Evolutionary conservation across 1,140 invertebrate species (phyloP).

Genomic region (Drosophila sulfurigaster): DNA sequence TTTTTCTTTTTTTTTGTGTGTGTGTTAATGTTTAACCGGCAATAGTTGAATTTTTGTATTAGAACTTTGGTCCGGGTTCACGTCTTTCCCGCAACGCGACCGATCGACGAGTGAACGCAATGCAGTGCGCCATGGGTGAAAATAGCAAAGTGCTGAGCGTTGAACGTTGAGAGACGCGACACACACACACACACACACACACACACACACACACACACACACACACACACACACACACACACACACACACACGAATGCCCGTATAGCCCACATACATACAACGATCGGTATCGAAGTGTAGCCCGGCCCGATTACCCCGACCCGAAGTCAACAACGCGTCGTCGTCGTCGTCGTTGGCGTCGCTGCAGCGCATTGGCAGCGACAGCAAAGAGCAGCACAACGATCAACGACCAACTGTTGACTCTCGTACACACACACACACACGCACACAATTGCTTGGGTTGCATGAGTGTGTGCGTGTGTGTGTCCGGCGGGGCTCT

Average conservation of each 20-base stretch:
- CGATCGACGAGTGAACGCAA: constrained; percentile 76
- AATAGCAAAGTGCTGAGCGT: constrained; percentile 47
- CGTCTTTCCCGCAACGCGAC: constrained; percentile 66
- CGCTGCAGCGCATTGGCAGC: constrained; percentile 20
- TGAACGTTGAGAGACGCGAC: constrained; percentile 26
- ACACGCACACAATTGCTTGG: constrained; percentile 5
- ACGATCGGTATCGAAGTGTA: constrained; percentile 15
- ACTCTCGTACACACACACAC: constrained; percentile 22
- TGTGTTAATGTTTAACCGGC: too few relatives aligned
- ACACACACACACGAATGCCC: constrained; percentile 4
- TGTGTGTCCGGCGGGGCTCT: constrained; percentile 16
- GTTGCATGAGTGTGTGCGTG: background rate
- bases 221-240: constrained; percentile 21
- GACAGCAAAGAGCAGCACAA: constrained; percentile 30
- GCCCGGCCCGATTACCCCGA: constrained; percentile 3
- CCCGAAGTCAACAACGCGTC: constrained; percentile 8
- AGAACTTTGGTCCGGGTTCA: constrained; percentile 18
- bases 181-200: constrained; percentile 19
- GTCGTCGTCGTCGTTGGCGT: background rate
- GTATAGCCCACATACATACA: background rate
- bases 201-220: constrained; percentile 15
- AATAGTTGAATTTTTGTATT: background rate
- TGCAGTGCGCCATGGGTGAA: constrained; percentile 63
- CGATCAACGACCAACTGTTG: constrained; percentile 25
- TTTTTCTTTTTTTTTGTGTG: too few relatives aligned